phyloP scores from a whole-genome alignment of 2,113 vertebrate genomes.

The Larimichthys polyactis region DNA sequence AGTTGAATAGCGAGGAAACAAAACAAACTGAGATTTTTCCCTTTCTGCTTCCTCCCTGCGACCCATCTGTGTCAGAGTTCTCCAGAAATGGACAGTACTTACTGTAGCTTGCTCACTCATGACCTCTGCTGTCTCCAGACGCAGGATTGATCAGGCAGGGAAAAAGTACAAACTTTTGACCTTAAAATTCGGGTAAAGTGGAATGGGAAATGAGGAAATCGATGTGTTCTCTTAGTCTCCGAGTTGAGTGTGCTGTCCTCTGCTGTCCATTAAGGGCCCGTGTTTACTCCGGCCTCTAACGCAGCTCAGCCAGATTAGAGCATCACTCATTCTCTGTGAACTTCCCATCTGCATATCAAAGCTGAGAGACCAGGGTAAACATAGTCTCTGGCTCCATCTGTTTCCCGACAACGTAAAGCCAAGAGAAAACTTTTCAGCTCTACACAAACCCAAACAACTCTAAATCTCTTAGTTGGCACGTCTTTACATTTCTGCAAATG shows the following conservation, averaged over 20 bases:
- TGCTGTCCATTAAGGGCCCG: conserved; percentile 63
- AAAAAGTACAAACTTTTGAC: conserved; percentile 37
- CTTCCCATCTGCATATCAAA: conserved; percentile 90
- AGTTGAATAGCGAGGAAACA: neutral
- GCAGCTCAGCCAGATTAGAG: conserved; percentile 55
- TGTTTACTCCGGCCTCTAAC: conserved; percentile 65
- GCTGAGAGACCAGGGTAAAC: conserved; percentile 82
- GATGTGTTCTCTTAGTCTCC: conserved; percentile 42
- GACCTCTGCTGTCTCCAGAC: conserved; percentile 19
- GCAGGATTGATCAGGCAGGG: conserved; percentile 9
- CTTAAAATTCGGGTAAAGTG: conserved; percentile 45
- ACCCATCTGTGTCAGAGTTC: neutral
- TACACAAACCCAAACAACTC: conserved; percentile 52
- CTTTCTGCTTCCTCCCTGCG: neutral
- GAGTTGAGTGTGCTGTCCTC: conserved; percentile 23
- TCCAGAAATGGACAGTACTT: neutral
- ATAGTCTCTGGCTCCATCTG: conserved; percentile 84
- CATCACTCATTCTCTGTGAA: conserved; percentile 88
- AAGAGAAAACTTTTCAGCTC: conserved; percentile 52
- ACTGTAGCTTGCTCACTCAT: conserved; percentile 7
- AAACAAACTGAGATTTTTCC: neutral
- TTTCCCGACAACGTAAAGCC: conserved; percentile 65
- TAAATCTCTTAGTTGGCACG: conserved; percentile 22
- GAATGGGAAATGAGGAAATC: conserved; percentile 52
- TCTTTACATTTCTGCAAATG: conserved; percentile 34